Evolutionary conservation across 2,888 invertebrate genomes (phyloP), one percentile per base, ranked within the genome.

Genomic region (Baronia brevicornis): DNA sequence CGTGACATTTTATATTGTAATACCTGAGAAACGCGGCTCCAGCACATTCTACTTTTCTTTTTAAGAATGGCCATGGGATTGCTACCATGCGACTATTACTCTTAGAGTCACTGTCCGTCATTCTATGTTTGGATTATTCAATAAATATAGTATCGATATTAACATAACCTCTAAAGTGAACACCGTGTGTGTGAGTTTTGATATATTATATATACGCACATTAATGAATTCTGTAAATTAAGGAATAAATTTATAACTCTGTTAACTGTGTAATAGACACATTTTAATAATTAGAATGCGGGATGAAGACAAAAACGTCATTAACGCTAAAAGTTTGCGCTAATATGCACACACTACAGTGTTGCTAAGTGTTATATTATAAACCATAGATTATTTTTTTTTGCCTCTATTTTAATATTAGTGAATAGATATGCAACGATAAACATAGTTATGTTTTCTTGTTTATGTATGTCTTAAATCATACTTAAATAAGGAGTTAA

Each of bases 101-200:
- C 53, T 44, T 58, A 37, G 53, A 53, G 35, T 67, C 73, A 43
- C 59, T 69, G 46, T 77, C 75, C 44, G 73, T 78, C 84, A 84
- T 84, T 69, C 60, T 79, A 46, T 55, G 57, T 44, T 52, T 39
- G 47, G 54, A 61, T 60, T 60, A 57, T 49, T 49, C 47, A 55
- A 50, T 45, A 64, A 66, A 67, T 68, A 69, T 58, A 63, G 56
- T 58, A 49, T 58, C 54, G 62, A 61, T 53, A 50, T 56, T 68
- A 70, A 79, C 82, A 82, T 82, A 82, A 82, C 82, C 82, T 82
- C 61, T 39, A 68, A 70, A n/a, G n/a, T n/a, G n/a, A n/a, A n/a
- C n/a, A 49, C 49, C 8, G 21, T 9, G 14, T 13, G 11, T 22
- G 14, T 21, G 25, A 17, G n/a, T 12, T 12, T 22, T 14, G n/a